These are phyloP conservation scores for Pocillopora damicornis DNA, from an alignment of 64 coral and sea anemone species.

Conservation along the genomic window DNA sequence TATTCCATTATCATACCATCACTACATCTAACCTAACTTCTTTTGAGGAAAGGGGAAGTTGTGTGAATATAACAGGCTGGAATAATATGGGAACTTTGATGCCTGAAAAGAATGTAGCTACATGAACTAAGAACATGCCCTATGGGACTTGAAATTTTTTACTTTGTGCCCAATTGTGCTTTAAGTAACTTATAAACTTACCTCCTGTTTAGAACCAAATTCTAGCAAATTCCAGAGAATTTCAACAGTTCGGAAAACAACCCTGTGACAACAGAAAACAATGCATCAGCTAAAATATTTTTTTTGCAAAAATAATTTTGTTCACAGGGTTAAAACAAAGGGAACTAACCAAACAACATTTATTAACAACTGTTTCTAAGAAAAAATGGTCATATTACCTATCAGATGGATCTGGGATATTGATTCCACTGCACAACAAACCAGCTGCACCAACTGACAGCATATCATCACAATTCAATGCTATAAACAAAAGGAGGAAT, in stretches of 20 bases:
- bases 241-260: slow-evolving; percentile 83
- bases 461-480: slow-evolving; percentile 92
- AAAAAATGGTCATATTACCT: slow-evolving; percentile 21
- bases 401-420: slow-evolving; percentile 67
- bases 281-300: neutral
- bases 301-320: neutral
- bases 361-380: too few species aligned
- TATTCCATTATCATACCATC: too few species aligned
- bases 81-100: too few species aligned
- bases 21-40: neutral
- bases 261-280: slow-evolving; percentile 30
- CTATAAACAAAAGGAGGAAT: slow-evolving; percentile 31
- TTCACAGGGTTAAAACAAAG: too few species aligned
- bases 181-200: slow-evolving; percentile 2
- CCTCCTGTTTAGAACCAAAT: slow-evolving; percentile 80
- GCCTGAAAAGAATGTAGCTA: too few species aligned
- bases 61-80: too few species aligned
- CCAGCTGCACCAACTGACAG: slow-evolving; percentile 73
- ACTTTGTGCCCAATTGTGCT: neutral
- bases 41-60: too few species aligned
- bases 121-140: too few species aligned
- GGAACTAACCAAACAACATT: too few species aligned
- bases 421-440: slow-evolving; percentile 67
- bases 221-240: slow-evolving; percentile 93
- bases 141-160: too few species aligned